Conservation (phyloP, 1,140 invertebrate species). For the Rhynchophorus ferrugineus region DNA sequence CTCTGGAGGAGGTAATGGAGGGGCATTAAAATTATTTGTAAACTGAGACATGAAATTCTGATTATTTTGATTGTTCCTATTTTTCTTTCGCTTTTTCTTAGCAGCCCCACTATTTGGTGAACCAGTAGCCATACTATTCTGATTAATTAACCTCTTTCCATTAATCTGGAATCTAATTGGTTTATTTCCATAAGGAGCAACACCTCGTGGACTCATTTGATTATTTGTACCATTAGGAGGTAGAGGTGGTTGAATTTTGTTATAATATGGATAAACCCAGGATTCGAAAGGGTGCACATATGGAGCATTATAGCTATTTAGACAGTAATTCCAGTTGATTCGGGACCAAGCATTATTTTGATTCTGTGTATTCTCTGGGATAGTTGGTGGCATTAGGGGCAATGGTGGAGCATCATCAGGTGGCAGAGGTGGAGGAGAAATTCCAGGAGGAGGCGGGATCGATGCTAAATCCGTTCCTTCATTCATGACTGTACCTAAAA, state of each 20-base stretch:
- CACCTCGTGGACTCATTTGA: slow-evolving; percentile 2
- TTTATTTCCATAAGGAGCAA: slow-evolving; percentile 23
- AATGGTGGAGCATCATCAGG: slow-evolving; percentile 21
- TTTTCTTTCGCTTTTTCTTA: slow-evolving; percentile 68
- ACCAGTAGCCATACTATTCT: slow-evolving; percentile 23
- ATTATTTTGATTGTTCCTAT: slow-evolving; percentile 53
- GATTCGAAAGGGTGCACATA: slow-evolving; percentile 9
- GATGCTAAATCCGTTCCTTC: slow-evolving; percentile 20
- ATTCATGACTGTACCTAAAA: slow-evolving; percentile 9
- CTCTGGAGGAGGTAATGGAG: slow-evolving; percentile 50
- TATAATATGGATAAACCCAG: slow-evolving; percentile 6
- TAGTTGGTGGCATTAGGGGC: slow-evolving; percentile 13
- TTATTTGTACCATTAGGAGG: slow-evolving; percentile 23
- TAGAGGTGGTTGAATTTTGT: slow-evolving; percentile 28
- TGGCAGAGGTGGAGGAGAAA: slow-evolving; percentile 20
- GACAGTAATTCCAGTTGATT: slow-evolving; percentile 12
- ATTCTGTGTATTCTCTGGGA: slow-evolving; percentile 1
- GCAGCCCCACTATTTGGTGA: slow-evolving; percentile 48
- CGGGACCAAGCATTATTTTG: slow-evolving; percentile 6
- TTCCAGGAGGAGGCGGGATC: slow-evolving; percentile 22
- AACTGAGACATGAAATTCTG: neutral
- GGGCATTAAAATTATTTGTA: slow-evolving; percentile 34
- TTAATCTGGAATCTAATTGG: slow-evolving; percentile 34
- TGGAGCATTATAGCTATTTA: slow-evolving; percentile 7
- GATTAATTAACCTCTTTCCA: slow-evolving; percentile 27